Evolutionary conservation across 2,797 vertebrate species (phyloP).

Genomic region (Erithacus rubecula): DNA sequence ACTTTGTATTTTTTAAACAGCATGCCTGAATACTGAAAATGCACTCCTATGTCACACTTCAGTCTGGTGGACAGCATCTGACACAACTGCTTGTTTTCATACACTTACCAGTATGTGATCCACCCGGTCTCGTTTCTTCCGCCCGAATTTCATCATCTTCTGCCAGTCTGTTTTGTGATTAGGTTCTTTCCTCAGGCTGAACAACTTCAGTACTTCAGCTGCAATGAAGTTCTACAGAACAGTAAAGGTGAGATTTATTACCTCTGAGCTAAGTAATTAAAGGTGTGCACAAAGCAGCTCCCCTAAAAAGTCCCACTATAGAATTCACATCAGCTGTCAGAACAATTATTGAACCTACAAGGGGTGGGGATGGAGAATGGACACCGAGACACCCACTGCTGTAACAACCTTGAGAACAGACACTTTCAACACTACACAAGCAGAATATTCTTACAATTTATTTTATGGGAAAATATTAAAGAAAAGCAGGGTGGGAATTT

Average conservation of each 20-base stretch:
- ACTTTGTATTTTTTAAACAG: background rate
- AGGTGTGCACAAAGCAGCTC: background rate
- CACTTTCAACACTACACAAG: background rate
- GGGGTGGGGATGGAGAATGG: rapidly evolving
- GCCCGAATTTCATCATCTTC: constrained; percentile 98
- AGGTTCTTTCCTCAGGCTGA: constrained; percentile 86
- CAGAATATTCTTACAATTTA: background rate
- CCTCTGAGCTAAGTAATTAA: background rate
- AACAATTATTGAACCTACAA: background rate
- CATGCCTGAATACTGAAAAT: background rate
- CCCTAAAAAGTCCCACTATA: background rate
- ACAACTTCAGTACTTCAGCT: constrained; percentile 88
- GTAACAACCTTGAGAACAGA: background rate
- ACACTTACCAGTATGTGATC: constrained; percentile 93
- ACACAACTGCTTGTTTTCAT: background rate
- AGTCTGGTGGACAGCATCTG: background rate
- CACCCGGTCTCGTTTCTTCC: constrained; percentile 95
- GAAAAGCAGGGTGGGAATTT: background rate
- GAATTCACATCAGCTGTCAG: background rate
- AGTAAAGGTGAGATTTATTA: background rate
- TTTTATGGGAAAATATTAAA: background rate
- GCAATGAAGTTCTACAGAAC: constrained; percentile 81
- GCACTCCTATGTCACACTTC: background rate
- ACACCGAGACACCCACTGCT: background rate
- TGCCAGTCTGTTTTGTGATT: constrained; percentile 96